Conservation (phyloP, 2,113 vertebrate genomes). For the Strix aluco region DNA sequence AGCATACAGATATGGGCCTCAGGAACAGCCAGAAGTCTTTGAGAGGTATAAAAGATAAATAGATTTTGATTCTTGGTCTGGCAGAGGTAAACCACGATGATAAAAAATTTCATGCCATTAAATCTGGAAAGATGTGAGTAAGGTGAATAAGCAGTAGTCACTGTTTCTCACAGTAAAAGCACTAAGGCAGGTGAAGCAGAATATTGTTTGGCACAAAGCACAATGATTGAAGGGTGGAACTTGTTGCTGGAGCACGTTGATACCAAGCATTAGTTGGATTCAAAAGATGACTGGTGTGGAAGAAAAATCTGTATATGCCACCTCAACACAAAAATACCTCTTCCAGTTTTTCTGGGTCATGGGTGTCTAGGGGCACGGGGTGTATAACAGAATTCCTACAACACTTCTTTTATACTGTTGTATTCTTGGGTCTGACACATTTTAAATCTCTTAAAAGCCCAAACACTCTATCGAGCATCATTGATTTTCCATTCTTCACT, state of each 20-base stretch:
- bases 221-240: background rate
- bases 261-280: background rate
- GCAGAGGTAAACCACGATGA: background rate
- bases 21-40: background rate
- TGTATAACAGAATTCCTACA: background rate
- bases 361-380: background rate
- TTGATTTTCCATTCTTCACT: background rate
- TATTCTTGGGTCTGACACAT: background rate
- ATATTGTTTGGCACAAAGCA: background rate
- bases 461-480: background rate
- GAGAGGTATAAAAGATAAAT: background rate
- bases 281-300: background rate
- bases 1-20: background rate
- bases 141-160: background rate
- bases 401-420: rapidly evolving
- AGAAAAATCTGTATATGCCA: background rate
- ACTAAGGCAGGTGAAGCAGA: background rate
- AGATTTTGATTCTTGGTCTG: background rate
- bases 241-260: background rate
- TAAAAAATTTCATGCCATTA: background rate
- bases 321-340: background rate
- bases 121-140: background rate
- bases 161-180: background rate
- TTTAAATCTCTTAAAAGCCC: background rate
- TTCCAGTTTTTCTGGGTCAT: background rate